Evolutionary conservation across 64 coral and sea anemone genomes (phyloP).

Genomic region (Stichodactyla mertensii): DNA sequence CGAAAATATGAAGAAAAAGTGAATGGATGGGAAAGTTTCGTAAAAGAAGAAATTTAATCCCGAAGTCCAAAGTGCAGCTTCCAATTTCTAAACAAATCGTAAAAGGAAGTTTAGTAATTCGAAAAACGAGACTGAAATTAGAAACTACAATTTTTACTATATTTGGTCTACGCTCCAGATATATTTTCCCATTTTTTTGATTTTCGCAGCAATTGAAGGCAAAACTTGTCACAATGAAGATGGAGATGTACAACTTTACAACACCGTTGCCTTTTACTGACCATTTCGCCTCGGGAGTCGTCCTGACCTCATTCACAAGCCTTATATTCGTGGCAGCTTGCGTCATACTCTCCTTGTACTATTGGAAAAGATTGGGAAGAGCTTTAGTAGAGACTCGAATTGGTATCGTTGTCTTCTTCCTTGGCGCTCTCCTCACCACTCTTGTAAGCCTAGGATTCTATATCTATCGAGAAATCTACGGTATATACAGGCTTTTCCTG

Average conservation of each 20-base stretch:
- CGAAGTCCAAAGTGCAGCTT: no score
- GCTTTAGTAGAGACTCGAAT: conserved; percentile 54
- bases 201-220: background rate
- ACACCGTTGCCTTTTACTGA: background rate
- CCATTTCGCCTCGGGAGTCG: background rate
- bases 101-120: no score
- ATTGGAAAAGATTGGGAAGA: conserved; percentile 14
- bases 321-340: conserved; percentile 12
- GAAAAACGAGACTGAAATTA: no score
- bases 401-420: conserved; percentile 55
- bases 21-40: no score
- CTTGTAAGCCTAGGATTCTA: conserved; percentile 38
- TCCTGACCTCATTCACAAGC: background rate
- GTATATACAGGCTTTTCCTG: conserved; percentile 27
- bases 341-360: conserved; percentile 5
- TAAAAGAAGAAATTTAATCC: no score
- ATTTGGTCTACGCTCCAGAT: no score
- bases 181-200: background rate
- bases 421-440: conserved; percentile 43
- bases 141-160: no score
- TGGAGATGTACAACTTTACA: background rate
- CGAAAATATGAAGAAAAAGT: no score
- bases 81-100: no score
- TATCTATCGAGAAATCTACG: conserved; percentile 13
- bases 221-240: background rate